A percentile compares a stretch with the other conserved stretches of the same genome.
These are phyloP conservation scores for Athalia cordata DNA, from an alignment of 2,888 invertebrate species.

Conservation along the genomic window DNA sequence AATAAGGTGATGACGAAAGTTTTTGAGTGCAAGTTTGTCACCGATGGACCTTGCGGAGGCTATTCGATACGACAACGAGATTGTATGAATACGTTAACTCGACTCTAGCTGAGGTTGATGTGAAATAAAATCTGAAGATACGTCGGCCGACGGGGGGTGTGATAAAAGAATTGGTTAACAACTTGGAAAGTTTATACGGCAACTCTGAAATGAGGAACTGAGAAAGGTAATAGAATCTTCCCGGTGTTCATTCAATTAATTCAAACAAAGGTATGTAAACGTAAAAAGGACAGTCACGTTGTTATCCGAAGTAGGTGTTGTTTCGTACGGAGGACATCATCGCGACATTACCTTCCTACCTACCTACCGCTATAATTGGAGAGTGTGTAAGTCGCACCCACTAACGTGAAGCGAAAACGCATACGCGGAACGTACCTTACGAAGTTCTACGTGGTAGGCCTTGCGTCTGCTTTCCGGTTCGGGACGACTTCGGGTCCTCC, in stretches of 20 bases:
- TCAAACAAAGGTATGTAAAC: slow-evolving; percentile 15
- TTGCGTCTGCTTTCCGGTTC: slow-evolving; percentile 49
- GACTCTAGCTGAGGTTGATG: neutral
- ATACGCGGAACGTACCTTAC: neutral
- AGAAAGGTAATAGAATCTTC: slow-evolving; percentile 35
- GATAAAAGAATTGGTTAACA: neutral
- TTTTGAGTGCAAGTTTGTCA: too few species aligned
- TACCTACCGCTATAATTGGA: slow-evolving; percentile 25
- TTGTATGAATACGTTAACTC: too few species aligned
- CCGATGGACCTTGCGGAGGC: too few species aligned
- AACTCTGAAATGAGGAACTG: neutral
- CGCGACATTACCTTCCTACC: neutral
- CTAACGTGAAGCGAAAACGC: slow-evolving; percentile 19
- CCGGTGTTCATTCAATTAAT: slow-evolving; percentile 34
- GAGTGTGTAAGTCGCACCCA: slow-evolving; percentile 36
- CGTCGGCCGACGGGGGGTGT: too few species aligned
- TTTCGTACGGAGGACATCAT: slow-evolving; percentile 19
- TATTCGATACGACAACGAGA: too few species aligned
- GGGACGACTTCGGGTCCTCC: slow-evolving; percentile 48
- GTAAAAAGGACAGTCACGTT: neutral
- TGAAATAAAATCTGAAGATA: too few species aligned
- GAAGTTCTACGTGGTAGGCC: slow-evolving; percentile 46
- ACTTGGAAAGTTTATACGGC: neutral
- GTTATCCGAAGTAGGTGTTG: slow-evolving; percentile 32
- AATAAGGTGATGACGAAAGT: neutral